Evolutionary conservation across 2,888 invertebrate species (phyloP).

Genomic region (Callyntrura guangdongensis): DNA sequence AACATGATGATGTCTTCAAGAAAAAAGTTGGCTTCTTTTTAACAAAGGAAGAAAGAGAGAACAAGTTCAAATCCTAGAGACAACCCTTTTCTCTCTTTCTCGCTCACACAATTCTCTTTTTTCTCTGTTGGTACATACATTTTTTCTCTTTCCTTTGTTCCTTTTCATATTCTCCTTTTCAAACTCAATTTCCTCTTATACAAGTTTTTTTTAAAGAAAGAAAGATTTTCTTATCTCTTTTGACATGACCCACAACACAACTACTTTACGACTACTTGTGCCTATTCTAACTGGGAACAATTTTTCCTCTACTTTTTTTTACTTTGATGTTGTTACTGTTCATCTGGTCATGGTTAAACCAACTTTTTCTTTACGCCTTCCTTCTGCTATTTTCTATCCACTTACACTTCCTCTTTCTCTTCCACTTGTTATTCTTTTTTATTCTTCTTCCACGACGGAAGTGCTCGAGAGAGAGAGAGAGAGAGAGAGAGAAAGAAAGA

Average conservation of each 20-base stretch:
- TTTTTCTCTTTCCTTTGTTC: conserved; percentile 39
- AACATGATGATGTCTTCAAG: conserved; percentile 45
- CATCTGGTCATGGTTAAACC: conserved; percentile 47
- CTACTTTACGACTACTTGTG: neutral
- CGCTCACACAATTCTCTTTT: neutral
- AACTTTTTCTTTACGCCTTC: too few relatives aligned
- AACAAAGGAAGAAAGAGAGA: conserved; percentile 26
- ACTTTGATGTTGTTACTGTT: conserved; percentile 42
- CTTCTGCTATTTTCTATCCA: too few relatives aligned
- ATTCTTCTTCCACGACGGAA: conserved; percentile 24
- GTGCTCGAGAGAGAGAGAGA: neutral
- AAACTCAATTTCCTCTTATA: conserved; percentile 76
- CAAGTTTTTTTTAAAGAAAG: conserved; percentile 64
- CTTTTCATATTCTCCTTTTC: conserved; percentile 61
- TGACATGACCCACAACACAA: conserved; percentile 77
- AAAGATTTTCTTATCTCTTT: conserved; percentile 62
- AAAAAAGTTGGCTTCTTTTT: conserved; percentile 52
- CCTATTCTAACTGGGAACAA: neutral
- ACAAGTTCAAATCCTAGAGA: conserved; percentile 52
- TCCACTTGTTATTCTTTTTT: conserved; percentile 55
- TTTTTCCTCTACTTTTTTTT: neutral
- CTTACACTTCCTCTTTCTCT: conserved; percentile 21
- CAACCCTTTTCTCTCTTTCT: conserved; percentile 37
- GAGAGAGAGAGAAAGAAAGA: neutral
- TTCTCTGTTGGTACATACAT: conserved; percentile 23